Evolutionary conservation across 2,113 vertebrate species (phyloP).

Genomic region (Aspidoscelis tigris): DNA sequence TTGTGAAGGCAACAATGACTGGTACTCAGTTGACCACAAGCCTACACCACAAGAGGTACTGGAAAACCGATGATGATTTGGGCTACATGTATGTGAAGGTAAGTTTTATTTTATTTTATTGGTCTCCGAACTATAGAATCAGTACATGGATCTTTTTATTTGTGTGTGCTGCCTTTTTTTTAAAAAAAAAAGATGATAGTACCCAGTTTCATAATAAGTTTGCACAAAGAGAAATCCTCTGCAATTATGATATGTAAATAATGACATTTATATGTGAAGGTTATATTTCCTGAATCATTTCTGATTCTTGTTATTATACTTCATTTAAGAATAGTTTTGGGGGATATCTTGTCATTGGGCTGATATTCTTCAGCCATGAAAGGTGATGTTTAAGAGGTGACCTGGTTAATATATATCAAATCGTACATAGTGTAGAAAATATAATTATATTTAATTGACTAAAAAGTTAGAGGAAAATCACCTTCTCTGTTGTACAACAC

Average conservation of each 20-base stretch:
- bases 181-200: not conserved
- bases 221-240: not conserved
- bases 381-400: too few species aligned
- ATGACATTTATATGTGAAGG: not conserved
- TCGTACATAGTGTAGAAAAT: too few species aligned
- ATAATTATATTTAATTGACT: too few species aligned
- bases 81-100: constrained; percentile 83
- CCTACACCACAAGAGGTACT: not conserved
- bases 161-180: not conserved
- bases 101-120: constrained; percentile 63
- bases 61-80: constrained; percentile 78
- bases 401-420: too few species aligned
- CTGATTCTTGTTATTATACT: not conserved
- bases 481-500: too few species aligned
- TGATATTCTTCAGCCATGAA: not conserved
- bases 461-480: too few species aligned
- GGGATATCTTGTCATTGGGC: not conserved
- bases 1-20: constrained; percentile 18
- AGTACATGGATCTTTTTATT: not conserved
- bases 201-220: not conserved
- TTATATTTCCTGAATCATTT: not conserved
- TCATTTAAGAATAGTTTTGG: not conserved
- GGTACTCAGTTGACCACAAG: constrained; percentile 11
- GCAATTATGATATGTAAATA: not conserved
- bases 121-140: constrained; percentile 17